These are phyloP conservation scores for Drosophila quadrilineata DNA, from an alignment of 1,140 invertebrate genomes.

Conservation along the genomic window DNA sequence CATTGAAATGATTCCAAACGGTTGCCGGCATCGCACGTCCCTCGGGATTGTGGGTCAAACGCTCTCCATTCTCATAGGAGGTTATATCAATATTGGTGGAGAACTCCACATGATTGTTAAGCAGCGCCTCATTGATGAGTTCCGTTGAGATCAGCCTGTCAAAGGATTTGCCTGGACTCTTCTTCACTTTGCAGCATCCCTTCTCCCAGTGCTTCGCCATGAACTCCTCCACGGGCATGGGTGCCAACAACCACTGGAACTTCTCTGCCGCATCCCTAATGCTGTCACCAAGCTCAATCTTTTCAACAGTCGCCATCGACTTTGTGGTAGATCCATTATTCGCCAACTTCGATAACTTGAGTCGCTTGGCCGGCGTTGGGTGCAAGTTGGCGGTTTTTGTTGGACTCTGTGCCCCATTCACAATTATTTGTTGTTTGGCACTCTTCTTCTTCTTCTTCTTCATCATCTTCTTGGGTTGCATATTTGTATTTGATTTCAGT, in stretches of 20 bases:
- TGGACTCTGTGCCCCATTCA: no score
- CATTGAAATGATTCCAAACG: conserved; percentile 95
- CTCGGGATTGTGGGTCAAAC: conserved; percentile 93
- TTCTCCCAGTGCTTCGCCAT: conserved; percentile 90
- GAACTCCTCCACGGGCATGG: conserved; percentile 85
- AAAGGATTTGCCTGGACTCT: conserved; percentile 87
- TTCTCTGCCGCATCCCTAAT: conserved; percentile 83
- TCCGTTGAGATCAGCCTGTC: conserved; percentile 88
- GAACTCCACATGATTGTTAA: conserved; percentile 89
- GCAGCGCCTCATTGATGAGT: conserved; percentile 89
- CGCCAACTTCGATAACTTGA: no score
- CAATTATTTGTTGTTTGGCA: no score
- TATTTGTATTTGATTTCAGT: background rate
- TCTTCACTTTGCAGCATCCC: conserved; percentile 88
- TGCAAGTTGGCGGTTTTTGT: no score
- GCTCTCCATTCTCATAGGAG: conserved; percentile 88
- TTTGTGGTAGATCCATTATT: no score
- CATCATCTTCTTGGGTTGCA: background rate
- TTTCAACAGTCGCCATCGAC: no score
- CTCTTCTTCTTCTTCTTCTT: background rate
- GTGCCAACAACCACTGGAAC: conserved; percentile 88
- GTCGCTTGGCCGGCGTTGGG: no score
- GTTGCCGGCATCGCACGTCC: conserved; percentile 88
- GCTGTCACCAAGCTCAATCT: no score
- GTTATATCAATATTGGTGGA: conserved; percentile 96